These are phyloP conservation scores for Aphidoletes aphidimyza DNA, from an alignment of 2,888 invertebrate genomes.

Conservation along the genomic window DNA sequence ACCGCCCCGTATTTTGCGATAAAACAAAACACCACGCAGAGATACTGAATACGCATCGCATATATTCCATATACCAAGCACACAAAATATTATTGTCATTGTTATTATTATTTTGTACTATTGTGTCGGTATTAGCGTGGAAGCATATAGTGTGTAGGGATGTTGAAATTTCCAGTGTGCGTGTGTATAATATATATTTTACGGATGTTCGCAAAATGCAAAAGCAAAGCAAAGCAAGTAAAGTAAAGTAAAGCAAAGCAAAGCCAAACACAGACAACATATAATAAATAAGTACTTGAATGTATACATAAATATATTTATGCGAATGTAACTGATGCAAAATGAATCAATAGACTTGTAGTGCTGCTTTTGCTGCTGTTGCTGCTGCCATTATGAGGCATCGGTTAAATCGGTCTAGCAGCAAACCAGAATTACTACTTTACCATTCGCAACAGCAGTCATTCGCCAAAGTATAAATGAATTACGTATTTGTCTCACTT, in stretches of 20 bases:
- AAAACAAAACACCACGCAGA: background rate
- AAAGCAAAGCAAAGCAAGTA: too few species aligned
- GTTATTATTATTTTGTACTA: slow-evolving; percentile 10
- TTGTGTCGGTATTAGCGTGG: slow-evolving; percentile 20
- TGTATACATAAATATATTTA: too few species aligned
- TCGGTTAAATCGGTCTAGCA: slow-evolving; percentile 17
- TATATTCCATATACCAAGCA: background rate
- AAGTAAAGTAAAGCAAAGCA: too few species aligned
- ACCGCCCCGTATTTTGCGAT: too few species aligned
- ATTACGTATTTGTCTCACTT: slow-evolving; percentile 51
- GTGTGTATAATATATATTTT: too few species aligned
- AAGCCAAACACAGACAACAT: background rate
- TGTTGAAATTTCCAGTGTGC: background rate
- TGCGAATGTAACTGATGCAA: background rate
- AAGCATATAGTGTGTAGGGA: background rate
- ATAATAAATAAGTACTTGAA: background rate
- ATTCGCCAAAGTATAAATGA: slow-evolving; percentile 1
- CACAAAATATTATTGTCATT: slow-evolving; percentile 15
- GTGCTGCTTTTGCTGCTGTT: too few species aligned
- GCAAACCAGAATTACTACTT: background rate
- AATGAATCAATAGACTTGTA: background rate
- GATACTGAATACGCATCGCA: background rate
- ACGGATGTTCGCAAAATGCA: background rate
- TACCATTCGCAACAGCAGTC: background rate
- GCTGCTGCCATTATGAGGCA: background rate